Evolutionary conservation across 2,888 invertebrate genomes (phyloP).

Genomic region (Hymenopus coronatus): DNA sequence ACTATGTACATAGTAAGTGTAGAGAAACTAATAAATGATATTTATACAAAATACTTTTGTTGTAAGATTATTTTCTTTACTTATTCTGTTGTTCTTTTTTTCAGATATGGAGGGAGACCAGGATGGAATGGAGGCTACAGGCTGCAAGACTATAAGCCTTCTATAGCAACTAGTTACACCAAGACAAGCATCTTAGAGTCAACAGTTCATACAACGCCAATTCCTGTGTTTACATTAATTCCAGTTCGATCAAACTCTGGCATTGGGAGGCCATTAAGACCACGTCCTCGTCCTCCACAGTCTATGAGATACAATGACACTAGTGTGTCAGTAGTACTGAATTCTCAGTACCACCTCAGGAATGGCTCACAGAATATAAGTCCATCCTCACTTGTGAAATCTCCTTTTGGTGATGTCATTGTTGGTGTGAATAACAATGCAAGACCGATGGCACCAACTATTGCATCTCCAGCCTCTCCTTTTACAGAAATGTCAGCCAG

Average conservation of each 20-base stretch:
- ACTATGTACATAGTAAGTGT: too few relatives aligned
- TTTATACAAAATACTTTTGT: too few relatives aligned
- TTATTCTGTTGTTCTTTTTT: background rate
- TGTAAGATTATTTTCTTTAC: too few relatives aligned
- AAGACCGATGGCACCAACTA: background rate
- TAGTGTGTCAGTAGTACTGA: background rate
- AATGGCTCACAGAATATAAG: background rate
- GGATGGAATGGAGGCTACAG: background rate
- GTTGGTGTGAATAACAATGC: background rate
- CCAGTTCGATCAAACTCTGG: conserved; percentile 80
- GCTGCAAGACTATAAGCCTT: background rate
- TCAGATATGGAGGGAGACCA: background rate
- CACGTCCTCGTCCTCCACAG: conserved; percentile 53
- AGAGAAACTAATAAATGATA: too few relatives aligned
- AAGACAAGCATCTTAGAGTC: background rate
- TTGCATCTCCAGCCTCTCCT: background rate
- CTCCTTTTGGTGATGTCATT: background rate
- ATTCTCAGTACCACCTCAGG: background rate
- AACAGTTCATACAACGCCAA: background rate
- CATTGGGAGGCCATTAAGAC: conserved; percentile 66
- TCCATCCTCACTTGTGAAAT: background rate
- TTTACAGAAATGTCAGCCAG: background rate
- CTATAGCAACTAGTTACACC: background rate
- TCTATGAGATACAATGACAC: background rate
- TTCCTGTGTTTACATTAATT: conserved; percentile 59